phyloP scores from a whole-genome alignment of 2,888 invertebrate species.

The Idaea straminata region DNA sequence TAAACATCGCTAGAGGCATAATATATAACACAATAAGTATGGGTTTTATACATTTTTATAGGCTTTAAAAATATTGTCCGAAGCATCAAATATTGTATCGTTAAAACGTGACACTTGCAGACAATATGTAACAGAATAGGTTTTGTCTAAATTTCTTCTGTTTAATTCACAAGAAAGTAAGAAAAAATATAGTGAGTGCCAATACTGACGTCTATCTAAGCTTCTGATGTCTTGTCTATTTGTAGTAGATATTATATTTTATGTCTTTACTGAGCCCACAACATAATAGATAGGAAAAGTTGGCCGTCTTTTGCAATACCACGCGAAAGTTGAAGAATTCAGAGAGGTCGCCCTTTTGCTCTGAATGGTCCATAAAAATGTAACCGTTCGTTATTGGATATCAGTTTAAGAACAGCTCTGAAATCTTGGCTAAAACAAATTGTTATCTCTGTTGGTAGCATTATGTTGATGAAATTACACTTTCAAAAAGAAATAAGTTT shows the following conservation, averaged over 20 bases:
- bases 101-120: too few species aligned
- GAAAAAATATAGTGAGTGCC: too few species aligned
- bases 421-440: conserved; percentile 27
- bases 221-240: background rate
- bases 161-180: too few species aligned
- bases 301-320: conserved; percentile 55
- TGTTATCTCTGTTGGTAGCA: background rate
- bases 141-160: too few species aligned
- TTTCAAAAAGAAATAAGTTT: conserved; percentile 5
- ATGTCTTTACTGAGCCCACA: conserved; percentile 18
- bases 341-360: conserved; percentile 51
- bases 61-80: too few species aligned
- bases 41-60: too few species aligned
- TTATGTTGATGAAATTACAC: background rate
- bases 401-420: conserved; percentile 48
- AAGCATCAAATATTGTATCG: too few species aligned
- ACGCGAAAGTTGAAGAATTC: conserved; percentile 63
- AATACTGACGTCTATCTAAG: too few species aligned
- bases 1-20: too few species aligned
- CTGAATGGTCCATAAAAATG: conserved; percentile 63
- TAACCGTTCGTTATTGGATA: conserved; percentile 61
- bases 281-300: conserved; percentile 54
- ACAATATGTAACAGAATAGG: too few species aligned
- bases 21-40: too few species aligned
- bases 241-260: background rate